Evolutionary conservation across 37 sponge, comb jelly and placozoan genomes (phyloP).

Genomic region (Aphrocallistes beatrix): DNA sequence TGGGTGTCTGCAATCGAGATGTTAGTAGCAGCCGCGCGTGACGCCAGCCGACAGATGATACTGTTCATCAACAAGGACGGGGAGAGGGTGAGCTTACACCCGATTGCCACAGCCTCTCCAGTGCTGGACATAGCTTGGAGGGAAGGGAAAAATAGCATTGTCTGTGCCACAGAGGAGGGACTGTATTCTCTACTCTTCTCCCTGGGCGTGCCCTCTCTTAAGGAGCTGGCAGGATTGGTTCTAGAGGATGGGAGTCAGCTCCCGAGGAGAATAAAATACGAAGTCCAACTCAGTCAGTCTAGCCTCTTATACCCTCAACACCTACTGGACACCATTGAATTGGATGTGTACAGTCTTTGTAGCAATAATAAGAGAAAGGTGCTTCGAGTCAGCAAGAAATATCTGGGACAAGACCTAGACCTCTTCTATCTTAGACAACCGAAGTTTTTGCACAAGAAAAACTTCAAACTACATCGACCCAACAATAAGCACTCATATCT

Average conservation of each 20-base stretch:
- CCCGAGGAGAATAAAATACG: not conserved
- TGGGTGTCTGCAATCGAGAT: not conserved
- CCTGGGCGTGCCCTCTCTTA: not conserved
- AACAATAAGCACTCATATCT: not conserved
- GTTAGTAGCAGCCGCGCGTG: not conserved
- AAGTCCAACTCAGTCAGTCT: not conserved
- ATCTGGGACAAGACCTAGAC: not conserved
- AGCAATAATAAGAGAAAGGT: not conserved
- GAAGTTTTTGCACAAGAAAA: not conserved
- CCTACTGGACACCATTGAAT: not conserved
- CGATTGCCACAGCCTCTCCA: not conserved
- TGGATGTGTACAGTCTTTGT: not conserved
- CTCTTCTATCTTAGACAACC: not conserved
- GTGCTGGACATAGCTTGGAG: not conserved
- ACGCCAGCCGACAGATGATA: not conserved
- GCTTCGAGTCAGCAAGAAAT: not conserved
- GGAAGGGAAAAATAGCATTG: not conserved
- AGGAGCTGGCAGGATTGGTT: not conserved
- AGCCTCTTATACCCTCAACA: not conserved
- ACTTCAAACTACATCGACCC: not conserved
- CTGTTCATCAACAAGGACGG: not conserved
- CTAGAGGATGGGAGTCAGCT: not conserved
- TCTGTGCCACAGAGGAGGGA: not conserved
- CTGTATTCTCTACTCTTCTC: not conserved
- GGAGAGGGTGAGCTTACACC: not conserved